Conservation (phyloP, 2,888 invertebrate species). For the Congeria kusceri region DNA sequence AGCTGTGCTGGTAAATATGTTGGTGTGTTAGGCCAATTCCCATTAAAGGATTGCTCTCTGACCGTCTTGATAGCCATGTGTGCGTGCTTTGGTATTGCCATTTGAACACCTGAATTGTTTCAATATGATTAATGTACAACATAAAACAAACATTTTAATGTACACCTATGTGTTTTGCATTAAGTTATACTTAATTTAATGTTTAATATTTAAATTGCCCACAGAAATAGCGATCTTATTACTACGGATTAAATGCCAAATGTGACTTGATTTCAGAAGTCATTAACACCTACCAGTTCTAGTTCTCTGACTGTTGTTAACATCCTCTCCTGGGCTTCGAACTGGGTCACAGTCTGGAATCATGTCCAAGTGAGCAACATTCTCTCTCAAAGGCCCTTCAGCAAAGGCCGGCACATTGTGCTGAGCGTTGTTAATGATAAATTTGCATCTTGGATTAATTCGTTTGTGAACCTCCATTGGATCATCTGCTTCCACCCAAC, state of each 20-base stretch:
- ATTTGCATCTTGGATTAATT: slow-evolving; percentile 33
- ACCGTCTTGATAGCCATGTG: slow-evolving; percentile 57
- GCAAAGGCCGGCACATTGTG: slow-evolving; percentile 32
- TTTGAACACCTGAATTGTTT: slow-evolving; percentile 25
- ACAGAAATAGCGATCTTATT: too few species aligned
- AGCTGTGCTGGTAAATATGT: slow-evolving; percentile 92
- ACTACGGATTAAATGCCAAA: too few species aligned
- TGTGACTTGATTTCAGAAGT: too few species aligned
- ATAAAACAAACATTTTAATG: background rate
- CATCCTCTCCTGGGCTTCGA: slow-evolving; percentile 14
- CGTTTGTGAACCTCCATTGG: slow-evolving; percentile 45
- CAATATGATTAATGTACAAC: background rate
- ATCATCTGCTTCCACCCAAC: slow-evolving; percentile 40
- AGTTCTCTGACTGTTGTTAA: slow-evolving; percentile 18
- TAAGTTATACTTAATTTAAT: too few species aligned
- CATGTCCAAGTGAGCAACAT: background rate
- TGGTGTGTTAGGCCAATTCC: slow-evolving; percentile 93
- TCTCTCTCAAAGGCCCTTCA: slow-evolving; percentile 6
- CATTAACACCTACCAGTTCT: slow-evolving; percentile 1
- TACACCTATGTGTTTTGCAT: too few species aligned
- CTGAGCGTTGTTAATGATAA: slow-evolving; percentile 35
- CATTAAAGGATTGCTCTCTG: slow-evolving; percentile 57
- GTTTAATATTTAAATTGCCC: too few species aligned
- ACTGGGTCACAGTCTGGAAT: slow-evolving; percentile 14
- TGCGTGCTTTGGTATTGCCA: slow-evolving; percentile 62